Evolutionary conservation across 1,140 invertebrate species (phyloP).

Genomic region (Hycleus cichorii): DNA sequence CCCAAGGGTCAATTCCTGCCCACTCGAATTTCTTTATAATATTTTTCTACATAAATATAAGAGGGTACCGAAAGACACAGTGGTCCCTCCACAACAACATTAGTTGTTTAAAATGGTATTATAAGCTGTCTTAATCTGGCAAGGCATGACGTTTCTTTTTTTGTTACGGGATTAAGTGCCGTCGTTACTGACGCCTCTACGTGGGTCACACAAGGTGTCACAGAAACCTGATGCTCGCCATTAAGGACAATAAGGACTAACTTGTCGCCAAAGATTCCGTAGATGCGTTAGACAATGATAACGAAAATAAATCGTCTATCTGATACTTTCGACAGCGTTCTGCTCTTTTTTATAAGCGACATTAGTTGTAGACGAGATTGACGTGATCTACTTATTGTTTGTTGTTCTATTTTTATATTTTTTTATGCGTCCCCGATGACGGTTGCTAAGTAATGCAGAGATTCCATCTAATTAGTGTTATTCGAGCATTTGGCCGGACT

Average conservation of each 20-base stretch:
- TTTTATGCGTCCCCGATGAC: too few species aligned
- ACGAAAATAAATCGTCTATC: too few species aligned
- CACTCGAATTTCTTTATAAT: constrained; percentile 1
- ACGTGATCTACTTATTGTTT: too few species aligned
- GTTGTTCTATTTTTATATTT: too few species aligned
- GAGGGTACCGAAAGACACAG: background rate
- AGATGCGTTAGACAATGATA: too few species aligned
- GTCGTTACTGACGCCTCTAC: constrained; percentile 17
- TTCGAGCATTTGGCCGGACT: too few species aligned
- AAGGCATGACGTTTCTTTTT: constrained; percentile 23
- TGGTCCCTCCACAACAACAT: constrained; percentile 10
- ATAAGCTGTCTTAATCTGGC: constrained; percentile 26
- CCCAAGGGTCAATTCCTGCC: background rate
- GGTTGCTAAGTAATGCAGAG: too few species aligned
- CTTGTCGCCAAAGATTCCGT: background rate
- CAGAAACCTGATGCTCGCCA: constrained; percentile 15
- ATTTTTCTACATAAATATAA: too few species aligned
- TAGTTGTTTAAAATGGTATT: constrained; percentile 28
- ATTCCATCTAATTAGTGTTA: too few species aligned
- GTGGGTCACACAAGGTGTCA: constrained; percentile 17
- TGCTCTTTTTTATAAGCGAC: too few species aligned
- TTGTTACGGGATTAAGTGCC: constrained; percentile 20
- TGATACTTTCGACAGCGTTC: too few species aligned
- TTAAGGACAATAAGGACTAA: constrained; percentile 12
- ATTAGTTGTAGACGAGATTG: too few species aligned